These are phyloP conservation scores for Agrochola litura DNA, from an alignment of 2,888 invertebrate species.

Conservation along the genomic window DNA sequence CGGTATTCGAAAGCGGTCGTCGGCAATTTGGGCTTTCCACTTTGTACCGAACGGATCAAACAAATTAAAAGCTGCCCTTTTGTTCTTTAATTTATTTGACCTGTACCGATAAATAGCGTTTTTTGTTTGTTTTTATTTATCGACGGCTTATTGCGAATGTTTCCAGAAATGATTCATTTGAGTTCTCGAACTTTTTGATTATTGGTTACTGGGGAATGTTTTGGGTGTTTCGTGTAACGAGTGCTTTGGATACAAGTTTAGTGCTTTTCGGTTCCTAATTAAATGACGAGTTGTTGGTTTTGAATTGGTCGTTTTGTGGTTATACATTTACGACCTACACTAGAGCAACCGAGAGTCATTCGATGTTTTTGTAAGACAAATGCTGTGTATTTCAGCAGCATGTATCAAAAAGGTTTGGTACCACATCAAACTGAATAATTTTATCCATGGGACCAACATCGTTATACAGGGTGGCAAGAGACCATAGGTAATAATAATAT, in stretches of 20 bases:
- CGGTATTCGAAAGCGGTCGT: constrained; percentile 64
- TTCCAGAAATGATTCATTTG: constrained; percentile 68
- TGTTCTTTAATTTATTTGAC: constrained; percentile 77
- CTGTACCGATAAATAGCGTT: constrained; percentile 70
- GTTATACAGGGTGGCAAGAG: no score
- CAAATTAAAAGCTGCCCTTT: constrained; percentile 74
- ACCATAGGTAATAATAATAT: no score
- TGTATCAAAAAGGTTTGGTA: no score
- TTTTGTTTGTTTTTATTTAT: constrained; percentile 75
- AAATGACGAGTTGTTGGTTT: constrained; percentile 21
- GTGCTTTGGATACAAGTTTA: constrained; percentile 27
- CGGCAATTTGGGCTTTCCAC: constrained; percentile 72
- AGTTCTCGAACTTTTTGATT: constrained; percentile 51
- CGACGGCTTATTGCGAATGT: constrained; percentile 73
- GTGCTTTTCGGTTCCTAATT: constrained; percentile 22
- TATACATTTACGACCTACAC: no score
- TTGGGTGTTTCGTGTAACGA: neutral
- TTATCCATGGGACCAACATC: no score
- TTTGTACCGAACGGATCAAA: constrained; percentile 74
- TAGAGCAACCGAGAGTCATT: no score
- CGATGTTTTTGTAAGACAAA: no score
- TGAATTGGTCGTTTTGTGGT: neutral
- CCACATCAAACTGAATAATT: no score
- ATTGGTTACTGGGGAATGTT: constrained; percentile 53
- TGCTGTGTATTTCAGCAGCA: no score